Evolutionary conservation across 2,888 invertebrate genomes (phyloP), one percentile per base, ranked within the genome.

Genomic region (Hetaerina titia): DNA sequence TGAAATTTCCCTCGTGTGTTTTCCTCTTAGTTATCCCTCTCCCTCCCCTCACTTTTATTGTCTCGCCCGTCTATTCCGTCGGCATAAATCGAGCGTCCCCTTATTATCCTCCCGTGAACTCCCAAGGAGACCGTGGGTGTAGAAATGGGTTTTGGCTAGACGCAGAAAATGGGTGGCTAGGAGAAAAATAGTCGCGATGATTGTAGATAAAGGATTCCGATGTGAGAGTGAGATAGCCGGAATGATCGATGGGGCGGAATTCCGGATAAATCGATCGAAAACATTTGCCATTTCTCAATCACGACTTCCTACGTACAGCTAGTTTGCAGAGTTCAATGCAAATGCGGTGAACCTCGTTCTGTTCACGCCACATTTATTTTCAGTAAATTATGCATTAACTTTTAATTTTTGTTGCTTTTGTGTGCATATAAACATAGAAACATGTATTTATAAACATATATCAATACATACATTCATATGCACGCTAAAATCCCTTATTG

Each of bases 161-260:
- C 74, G 25, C 74, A 25, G 25, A n/a, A 25, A 74, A n/a, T 19
- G 74, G 74, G 9, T 74, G 8, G 74, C 74, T 7, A 60, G 60
- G 74, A 25, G 74, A 74, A 9, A n/a, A n/a, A n/a, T 19, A 25
- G 22, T 69, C 74, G 74, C 25, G 74, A 74, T 74, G 74, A 25
- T 74, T n/a, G 74, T 25, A 74, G 74, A 74, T 74, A 74, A 74
- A 74, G 25, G 74, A 74, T 74, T n/a, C 74, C 25, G 74, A 74
- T 74, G 9, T 13, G n/a, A 8, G 74, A 74, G 74, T n/a, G 74
- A 74, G 74, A 74, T 17, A 25, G 60, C 60, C 60, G 17, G 74
- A 74, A 74, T 74, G 74, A 74, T n/a, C 2, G 74, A 74, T 74
- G 74, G 69, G 8, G 69, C 22, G 69, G 74, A 25, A 74, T 74